Conservation (phyloP, 2,888 invertebrate species). For the Aphidoletes aphidimyza region DNA sequence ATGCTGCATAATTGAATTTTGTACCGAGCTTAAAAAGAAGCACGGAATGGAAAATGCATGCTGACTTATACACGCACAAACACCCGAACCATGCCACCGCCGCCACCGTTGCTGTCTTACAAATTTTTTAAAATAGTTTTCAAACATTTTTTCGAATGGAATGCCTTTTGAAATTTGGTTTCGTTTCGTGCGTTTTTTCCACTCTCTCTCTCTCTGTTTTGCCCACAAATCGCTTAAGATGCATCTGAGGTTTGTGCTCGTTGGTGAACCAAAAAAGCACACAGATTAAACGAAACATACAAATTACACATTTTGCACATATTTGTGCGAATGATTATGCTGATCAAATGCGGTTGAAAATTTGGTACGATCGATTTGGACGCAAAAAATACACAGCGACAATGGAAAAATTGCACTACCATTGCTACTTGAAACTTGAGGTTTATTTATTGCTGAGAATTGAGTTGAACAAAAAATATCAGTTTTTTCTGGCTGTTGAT, state of each 20-base stretch:
- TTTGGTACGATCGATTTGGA: neutral
- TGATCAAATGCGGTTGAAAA: no score
- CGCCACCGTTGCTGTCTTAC: neutral
- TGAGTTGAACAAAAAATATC: no score
- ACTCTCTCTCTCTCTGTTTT: neutral
- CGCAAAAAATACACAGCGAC: neutral
- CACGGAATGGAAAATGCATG: conserved; percentile 2
- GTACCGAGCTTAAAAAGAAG: no score
- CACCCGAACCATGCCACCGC: no score
- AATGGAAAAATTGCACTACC: neutral
- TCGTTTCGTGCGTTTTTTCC: neutral
- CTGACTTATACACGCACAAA: neutral
- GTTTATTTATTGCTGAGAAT: neutral
- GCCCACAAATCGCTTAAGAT: neutral
- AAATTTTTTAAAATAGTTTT: conserved; percentile 24
- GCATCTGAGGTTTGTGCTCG: neutral
- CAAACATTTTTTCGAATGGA: conserved; percentile 13
- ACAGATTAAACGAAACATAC: conserved; percentile 13
- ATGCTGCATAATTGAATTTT: neutral
- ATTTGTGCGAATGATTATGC: conserved; percentile 23
- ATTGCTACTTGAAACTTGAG: no score
- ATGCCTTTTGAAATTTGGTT: no score
- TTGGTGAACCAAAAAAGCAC: neutral
- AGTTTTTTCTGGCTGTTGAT: no score
- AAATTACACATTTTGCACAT: conserved; percentile 31